Evolutionary conservation across 2,888 invertebrate species (phyloP), one percentile per base, ranked within the genome.

Genomic region (Cremastinae sp.): DNA sequence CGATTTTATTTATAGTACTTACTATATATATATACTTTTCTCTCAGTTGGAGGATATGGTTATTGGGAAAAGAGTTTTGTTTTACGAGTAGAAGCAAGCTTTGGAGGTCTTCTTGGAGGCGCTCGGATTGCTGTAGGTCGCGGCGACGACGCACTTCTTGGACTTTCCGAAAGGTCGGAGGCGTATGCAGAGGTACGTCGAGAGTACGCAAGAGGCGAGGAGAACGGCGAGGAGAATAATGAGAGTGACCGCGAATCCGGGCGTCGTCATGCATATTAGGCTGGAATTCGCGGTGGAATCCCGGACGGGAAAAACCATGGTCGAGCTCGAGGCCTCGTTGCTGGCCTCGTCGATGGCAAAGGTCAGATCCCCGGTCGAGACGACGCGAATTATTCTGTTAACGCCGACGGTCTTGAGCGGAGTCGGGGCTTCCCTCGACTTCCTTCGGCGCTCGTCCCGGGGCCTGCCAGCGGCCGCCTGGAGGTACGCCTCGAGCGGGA

Each of bases 231-330:
- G 92, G 20, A 97, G 92, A 54, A 97, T 93, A 61, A 97, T 93
- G 28, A 97, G 91, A 28, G 96, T 96, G 36, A 96, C 95, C 43
- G 96, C 95, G 86, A 97, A 97, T 9, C 97, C 96, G n/a, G 96
- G 95, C 2, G 97, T 97, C 0, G 97, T 97, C 96, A 97, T 97
- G 90, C 97, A 97, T 79, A 97, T 96, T 77, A 96, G 91, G 18
- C 93, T 93, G 28, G 87, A 83, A 71, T 85, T 86, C 54, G 83
- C 78, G 2, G 87, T 84, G 18, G 89, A 92, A 80, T 93, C 93
- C 12, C 92, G 90, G 1, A 94, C 93, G 1, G 96, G 95, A 85
- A 94, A 94, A 0, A 95, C 92, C 92, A 95, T 93, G 0, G 96
- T 93, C 51, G 91, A 90, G 53, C 92, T 91, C 2, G 92, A 92